Conservation (phyloP, 2,888 invertebrate species). For the Balanococcus diminutus region DNA sequence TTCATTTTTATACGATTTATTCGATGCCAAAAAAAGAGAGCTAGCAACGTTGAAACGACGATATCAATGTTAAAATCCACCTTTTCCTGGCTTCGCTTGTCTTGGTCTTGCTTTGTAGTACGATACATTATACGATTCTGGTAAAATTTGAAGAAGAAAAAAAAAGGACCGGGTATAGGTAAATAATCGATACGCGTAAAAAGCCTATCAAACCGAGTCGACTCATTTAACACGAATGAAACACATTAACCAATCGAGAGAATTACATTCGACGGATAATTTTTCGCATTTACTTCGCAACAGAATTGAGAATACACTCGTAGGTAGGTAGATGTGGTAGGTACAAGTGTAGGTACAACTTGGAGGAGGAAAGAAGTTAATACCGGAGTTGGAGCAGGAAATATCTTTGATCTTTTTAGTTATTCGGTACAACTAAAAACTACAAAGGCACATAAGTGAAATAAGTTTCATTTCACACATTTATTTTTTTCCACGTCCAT, state of each 20-base stretch:
- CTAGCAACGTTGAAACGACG: background rate
- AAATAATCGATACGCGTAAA: background rate
- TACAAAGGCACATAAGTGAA: background rate
- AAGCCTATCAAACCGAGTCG: slow-evolving; percentile 10
- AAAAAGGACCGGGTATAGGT: background rate
- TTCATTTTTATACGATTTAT: background rate
- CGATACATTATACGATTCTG: no score
- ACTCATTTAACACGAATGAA: slow-evolving; percentile 28
- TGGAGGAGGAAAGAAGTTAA: background rate
- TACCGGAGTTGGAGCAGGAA: background rate
- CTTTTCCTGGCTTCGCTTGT: no score
- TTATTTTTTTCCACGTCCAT: background rate
- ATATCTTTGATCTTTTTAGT: slow-evolving; percentile 5
- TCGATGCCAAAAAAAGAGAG: background rate
- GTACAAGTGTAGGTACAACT: no score
- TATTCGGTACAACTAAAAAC: no score
- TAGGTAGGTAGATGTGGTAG: no score
- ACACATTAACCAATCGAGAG: slow-evolving; percentile 1
- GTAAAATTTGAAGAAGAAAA: no score
- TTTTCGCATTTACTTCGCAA: background rate
- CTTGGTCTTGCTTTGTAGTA: no score
- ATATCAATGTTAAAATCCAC: background rate
- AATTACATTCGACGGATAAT: slow-evolving; percentile 8
- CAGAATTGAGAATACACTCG: no score
- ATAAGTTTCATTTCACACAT: slow-evolving; percentile 18